Conservation (phyloP, 2,797 vertebrate genomes). For the Hipposideros larvatus region DNA sequence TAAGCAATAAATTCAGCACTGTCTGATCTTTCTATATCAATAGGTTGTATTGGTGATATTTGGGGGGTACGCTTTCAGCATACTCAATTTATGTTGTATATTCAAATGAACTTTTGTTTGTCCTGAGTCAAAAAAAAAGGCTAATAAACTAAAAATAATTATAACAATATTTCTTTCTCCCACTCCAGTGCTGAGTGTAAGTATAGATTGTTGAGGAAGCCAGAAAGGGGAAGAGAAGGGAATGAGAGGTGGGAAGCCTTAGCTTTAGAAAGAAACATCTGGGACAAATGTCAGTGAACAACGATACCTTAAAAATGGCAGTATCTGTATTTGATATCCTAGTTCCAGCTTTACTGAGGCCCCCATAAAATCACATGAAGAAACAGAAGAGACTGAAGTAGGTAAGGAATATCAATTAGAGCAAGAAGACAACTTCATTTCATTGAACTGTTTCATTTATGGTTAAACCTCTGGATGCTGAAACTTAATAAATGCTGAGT, state of each 20-base stretch:
- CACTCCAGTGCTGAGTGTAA: neutral
- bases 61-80: neutral
- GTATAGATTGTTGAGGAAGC: neutral
- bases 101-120: neutral
- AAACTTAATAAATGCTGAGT: conserved; percentile 76
- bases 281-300: neutral
- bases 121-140: neutral
- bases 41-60: neutral
- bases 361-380: neutral
- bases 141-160: neutral
- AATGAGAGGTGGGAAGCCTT: neutral
- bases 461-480: conserved; percentile 49
- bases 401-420: neutral
- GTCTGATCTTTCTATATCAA: neutral
- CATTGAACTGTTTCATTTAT: conserved; percentile 71
- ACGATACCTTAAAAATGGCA: neutral
- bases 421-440: neutral
- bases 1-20: neutral
- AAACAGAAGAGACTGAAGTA: conserved; percentile 21
- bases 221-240: neutral
- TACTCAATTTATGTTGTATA: neutral
- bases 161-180: neutral
- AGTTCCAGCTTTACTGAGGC: neutral
- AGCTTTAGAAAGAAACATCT: neutral
- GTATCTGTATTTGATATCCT: neutral